Evolutionary conservation across 1,140 invertebrate genomes (phyloP).

Genomic region (Drosophila miranda): DNA sequence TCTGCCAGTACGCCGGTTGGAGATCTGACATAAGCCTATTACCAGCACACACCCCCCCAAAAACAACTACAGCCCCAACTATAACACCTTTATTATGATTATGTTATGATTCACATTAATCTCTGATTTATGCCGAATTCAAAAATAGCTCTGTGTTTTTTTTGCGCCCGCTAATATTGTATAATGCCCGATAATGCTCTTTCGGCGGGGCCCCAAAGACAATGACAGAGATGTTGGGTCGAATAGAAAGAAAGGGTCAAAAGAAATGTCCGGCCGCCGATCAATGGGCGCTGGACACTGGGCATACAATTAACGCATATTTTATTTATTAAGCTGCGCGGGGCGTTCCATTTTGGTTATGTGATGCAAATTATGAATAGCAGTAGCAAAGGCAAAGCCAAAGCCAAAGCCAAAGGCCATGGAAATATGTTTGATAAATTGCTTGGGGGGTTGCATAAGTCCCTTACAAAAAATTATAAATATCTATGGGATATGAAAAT

Average conservation of each 20-base stretch:
- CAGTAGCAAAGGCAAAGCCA: conserved; percentile 13
- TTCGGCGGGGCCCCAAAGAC: conserved; percentile 31
- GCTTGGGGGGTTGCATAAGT: conserved; percentile 47
- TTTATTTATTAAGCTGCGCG: conserved; percentile 54
- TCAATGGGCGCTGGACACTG: conserved; percentile 7
- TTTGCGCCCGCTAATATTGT: conserved; percentile 48
- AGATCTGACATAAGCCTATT: conserved; percentile 34
- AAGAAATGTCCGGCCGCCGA: conserved; percentile 50
- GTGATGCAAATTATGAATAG: conserved; percentile 76
- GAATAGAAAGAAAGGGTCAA: conserved; percentile 48
- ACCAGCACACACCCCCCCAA: conserved; percentile 10
- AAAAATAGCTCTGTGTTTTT: conserved; percentile 32
- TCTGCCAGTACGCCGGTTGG: too few species aligned
- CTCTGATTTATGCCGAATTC: neutral
- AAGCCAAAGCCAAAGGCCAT: conserved; percentile 1
- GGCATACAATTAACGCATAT: conserved; percentile 74
- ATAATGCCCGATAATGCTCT: conserved; percentile 51
- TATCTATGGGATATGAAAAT: conserved; percentile 18
- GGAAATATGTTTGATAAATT: conserved; percentile 66
- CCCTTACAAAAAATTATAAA: conserved; percentile 6
- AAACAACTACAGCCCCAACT: conserved; percentile 2
- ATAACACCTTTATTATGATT: conserved; percentile 32
- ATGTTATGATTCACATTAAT: conserved; percentile 25
- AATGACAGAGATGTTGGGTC: conserved; percentile 41
- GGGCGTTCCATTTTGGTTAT: conserved; percentile 62